phyloP scores from a whole-genome alignment of 1,140 invertebrate genomes.

The Steinernema feltiae region DNA sequence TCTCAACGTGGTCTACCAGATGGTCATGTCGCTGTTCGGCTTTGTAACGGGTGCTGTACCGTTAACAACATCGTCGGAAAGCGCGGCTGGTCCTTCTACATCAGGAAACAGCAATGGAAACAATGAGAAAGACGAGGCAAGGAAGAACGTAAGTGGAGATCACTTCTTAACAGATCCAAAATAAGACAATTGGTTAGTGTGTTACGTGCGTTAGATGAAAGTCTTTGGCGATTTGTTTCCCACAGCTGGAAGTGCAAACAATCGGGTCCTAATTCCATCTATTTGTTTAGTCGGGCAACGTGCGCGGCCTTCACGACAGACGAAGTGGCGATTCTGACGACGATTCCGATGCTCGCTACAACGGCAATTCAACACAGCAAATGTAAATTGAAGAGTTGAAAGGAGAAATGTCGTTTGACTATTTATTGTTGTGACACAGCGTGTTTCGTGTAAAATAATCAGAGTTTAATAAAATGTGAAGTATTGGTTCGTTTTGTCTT shows the following conservation, averaged over 20 bases:
- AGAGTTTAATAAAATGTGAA: background rate
- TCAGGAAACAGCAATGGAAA: background rate
- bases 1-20: background rate
- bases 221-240: constrained; percentile 7
- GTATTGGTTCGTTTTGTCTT: background rate
- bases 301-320: constrained; percentile 5
- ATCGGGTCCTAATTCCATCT: background rate
- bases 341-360: background rate
- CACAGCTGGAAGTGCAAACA: background rate
- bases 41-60: background rate
- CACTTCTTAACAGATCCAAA: too few species aligned
- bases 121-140: too few species aligned
- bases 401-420: background rate
- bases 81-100: background rate
- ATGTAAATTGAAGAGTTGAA: background rate
- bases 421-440: background rate
- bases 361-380: background rate
- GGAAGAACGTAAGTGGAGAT: too few species aligned
- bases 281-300: constrained; percentile 10
- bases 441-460: too few species aligned
- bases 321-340: background rate
- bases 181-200: too few species aligned
- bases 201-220: too few species aligned
- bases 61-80: background rate
- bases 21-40: background rate